Evolutionary conservation across 1,140 invertebrate species (phyloP), one percentile per base, ranked within the genome.

Genomic region (Halyomorpha halys): DNA sequence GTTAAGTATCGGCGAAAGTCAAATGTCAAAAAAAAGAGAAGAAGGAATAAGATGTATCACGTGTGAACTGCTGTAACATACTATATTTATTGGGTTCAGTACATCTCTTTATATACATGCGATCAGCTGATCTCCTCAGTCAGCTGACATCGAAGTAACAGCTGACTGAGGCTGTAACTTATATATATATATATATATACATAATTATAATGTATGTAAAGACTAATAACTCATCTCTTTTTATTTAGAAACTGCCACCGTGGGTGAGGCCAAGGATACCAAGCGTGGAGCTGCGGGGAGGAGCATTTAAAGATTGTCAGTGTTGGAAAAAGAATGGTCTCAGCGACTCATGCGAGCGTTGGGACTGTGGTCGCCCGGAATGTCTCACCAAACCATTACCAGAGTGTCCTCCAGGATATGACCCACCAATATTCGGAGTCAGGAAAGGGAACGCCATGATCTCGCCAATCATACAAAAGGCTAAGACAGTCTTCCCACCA

Each of bases 261-360:
- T 69, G 68, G 68, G 61, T 59, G 51, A 61, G 53, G 23, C 68
- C 68, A 11, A 69, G 73, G 65, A 74, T 75, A 61, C 84, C 82
- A 68, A 86, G 82, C 70, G 80, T 80, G n/a, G 84, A 88, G 67
- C 73, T 88, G 59, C 79, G 85, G 6, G 78, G 76, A 21, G 81
- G 85, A 49, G 77, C 83, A 59, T 78, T 86, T 71, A 81, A 85
- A 67, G 81, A 80, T 62, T 89, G 86, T 68, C 81, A 86, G 65
- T 89, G 86, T 69, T 82, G 85, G 56, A 85, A 82, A 69, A 79
- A 84, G n/a, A 87, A 89, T 73, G 86, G 86, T 0, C 73, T 89
- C 6, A 86, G 89, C 72, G 85, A 88, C 70, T 81, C 85, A 63
- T 89, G 86, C 68, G 79, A 81, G 21, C 76, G 86, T 23, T 80